These are phyloP conservation scores for Sebastes cheni DNA, from an alignment of 2,797 vertebrate species.

Conservation along the genomic window DNA sequence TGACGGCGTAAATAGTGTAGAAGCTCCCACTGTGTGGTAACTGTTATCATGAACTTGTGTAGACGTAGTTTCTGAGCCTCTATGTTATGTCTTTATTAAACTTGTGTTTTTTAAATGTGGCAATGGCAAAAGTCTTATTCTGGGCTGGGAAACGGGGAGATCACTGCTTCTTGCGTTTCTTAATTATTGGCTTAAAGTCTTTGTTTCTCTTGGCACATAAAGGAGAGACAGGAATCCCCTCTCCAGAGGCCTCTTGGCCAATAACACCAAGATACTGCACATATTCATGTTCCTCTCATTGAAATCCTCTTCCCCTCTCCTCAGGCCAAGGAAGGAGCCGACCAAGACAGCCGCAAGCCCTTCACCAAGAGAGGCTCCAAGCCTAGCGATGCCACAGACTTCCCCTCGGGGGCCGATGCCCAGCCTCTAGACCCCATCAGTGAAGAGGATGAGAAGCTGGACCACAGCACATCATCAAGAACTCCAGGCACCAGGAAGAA, in stretches of 20 bases:
- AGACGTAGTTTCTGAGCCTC: not conserved
- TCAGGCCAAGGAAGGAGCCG: conserved; percentile 84
- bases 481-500: conserved; percentile 85
- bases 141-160: conserved; percentile 29
- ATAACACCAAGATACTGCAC: conserved; percentile 27
- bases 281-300: conserved; percentile 50
- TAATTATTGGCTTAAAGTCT: conserved; percentile 46
- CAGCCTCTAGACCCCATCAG: conserved; percentile 94
- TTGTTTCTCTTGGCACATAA: conserved; percentile 61
- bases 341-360: conserved; percentile 88
- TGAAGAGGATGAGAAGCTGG: conserved; percentile 96
- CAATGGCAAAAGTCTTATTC: not conserved
- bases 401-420: conserved; percentile 84
- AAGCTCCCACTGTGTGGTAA: not conserved
- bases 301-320: conserved; percentile 46
- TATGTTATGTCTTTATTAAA: not conserved
- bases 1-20: not conserved
- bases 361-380: conserved; percentile 86
- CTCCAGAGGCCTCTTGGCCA: conserved; percentile 43
- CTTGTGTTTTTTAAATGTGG: conserved; percentile 15
- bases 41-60: not conserved
- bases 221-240: conserved; percentile 31
- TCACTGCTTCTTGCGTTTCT: conserved; percentile 46
- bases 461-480: conserved; percentile 84
- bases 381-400: conserved; percentile 86